Conservation (phyloP, 2,888 invertebrate species). For the Dysmachus trigonus region DNA sequence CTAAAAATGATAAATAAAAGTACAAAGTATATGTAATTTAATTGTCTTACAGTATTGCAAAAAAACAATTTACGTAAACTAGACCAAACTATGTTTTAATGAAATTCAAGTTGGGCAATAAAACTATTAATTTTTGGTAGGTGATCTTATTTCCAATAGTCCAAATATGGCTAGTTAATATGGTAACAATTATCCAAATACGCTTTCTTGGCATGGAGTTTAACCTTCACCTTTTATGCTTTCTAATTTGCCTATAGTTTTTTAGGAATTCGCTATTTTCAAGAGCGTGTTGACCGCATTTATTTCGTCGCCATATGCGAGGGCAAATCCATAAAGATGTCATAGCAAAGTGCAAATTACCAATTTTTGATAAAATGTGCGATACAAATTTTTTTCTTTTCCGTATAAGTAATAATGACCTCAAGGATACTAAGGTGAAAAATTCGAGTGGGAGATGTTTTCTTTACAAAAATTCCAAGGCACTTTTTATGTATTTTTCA, state of each 20-base stretch:
- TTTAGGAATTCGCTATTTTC: slow-evolving; percentile 16
- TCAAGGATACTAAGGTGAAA: not conserved
- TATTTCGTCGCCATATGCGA: slow-evolving; percentile 4
- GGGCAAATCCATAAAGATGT: not conserved
- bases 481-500: not conserved
- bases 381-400: not conserved
- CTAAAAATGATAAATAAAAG: not conserved
- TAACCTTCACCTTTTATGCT: not conserved
- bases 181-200: not conserved
- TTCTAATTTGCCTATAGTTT: not conserved
- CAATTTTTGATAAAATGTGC: not conserved
- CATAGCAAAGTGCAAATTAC: not conserved
- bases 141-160: not conserved
- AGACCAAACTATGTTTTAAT: not conserved
- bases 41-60: not conserved
- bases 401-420: not conserved
- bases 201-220: not conserved
- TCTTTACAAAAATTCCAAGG: not conserved
- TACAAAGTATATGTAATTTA: not conserved
- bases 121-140: not conserved
- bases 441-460: not conserved
- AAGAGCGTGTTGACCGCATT: slow-evolving; percentile 19
- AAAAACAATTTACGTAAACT: not conserved
- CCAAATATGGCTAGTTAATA: not conserved
- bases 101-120: not conserved